Percentiles rank a stretch among this genome's conserved stretches.
These are phyloP conservation scores for Hypocryptadius cinnamomeus DNA, from an alignment of 2,113 vertebrate species.

Conservation along the genomic window DNA sequence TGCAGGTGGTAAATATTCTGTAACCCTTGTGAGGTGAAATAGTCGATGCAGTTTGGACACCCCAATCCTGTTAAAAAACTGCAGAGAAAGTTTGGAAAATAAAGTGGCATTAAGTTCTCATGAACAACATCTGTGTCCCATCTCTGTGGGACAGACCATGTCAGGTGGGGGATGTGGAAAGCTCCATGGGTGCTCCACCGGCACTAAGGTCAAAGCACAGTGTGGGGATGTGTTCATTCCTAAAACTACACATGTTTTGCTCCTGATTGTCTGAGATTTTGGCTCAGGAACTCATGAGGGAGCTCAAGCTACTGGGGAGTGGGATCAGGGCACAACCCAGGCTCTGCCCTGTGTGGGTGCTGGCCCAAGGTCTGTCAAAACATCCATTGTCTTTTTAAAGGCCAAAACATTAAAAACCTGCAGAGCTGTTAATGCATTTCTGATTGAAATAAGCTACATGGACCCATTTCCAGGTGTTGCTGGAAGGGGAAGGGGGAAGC, in stretches of 20 bases:
- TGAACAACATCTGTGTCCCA: background rate
- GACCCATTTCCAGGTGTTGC: background rate
- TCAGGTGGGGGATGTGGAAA: background rate
- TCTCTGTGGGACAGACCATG: background rate
- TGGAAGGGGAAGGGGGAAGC: background rate
- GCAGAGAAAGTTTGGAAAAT: slow-evolving; percentile 74
- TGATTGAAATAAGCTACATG: background rate
- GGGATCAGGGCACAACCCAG: background rate
- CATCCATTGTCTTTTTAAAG: background rate
- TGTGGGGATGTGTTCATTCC: background rate
- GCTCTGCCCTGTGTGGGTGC: background rate
- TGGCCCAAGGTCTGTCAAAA: background rate
- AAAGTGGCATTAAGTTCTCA: background rate
- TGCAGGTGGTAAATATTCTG: slow-evolving; percentile 98
- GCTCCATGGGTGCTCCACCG: background rate
- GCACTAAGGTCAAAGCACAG: background rate
- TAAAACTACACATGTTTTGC: background rate
- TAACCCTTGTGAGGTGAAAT: slow-evolving; percentile 95
- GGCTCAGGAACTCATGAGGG: background rate
- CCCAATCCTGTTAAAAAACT: slow-evolving; percentile 97
- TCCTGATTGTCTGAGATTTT: background rate
- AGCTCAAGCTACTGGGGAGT: background rate
- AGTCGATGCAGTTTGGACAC: slow-evolving; percentile 98
- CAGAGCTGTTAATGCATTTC: background rate
- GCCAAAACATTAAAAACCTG: background rate